Conservation (phyloP, 2,113 vertebrate species). For the Chelonoidis abingdonii region DNA sequence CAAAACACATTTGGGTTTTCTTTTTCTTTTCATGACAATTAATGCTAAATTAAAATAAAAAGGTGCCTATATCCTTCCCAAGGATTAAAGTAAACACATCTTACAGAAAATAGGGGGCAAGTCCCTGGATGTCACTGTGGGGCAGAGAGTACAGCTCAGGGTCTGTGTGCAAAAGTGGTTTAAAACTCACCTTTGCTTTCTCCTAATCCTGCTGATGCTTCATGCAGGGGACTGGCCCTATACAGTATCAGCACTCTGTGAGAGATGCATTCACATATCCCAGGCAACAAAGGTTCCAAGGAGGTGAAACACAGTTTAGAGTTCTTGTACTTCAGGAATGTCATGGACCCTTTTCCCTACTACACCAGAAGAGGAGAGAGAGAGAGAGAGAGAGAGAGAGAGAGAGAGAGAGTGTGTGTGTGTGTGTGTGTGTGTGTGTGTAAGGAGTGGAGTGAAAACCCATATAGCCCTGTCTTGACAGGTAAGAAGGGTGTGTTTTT, state of each 20-base stretch:
- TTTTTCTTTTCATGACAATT: not conserved
- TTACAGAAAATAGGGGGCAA: not conserved
- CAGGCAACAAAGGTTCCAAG: not conserved
- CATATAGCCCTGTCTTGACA: not conserved
- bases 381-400: too few species aligned
- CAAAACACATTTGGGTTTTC: not conserved
- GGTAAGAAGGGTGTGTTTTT: not conserved
- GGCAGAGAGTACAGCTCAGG: not conserved
- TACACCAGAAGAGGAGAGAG: not conserved
- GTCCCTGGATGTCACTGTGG: not conserved
- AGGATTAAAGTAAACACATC: not conserved
- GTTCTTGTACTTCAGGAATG: not conserved
- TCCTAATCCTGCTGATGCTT: not conserved
- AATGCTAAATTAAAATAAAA: not conserved
- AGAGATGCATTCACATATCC: not conserved
- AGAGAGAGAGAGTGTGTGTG: not conserved
- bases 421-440: not conserved
- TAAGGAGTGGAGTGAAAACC: too few species aligned
- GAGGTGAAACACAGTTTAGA: not conserved
- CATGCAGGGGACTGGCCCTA: not conserved
- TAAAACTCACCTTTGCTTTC: not conserved
- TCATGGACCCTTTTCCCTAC: not conserved
- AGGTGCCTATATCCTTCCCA: not conserved
- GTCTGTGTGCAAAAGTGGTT: not conserved
- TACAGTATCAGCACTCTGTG: not conserved